These are phyloP conservation scores for Suricata suricatta DNA, from an alignment of 2,113 vertebrate species.

Conservation along the genomic window DNA sequence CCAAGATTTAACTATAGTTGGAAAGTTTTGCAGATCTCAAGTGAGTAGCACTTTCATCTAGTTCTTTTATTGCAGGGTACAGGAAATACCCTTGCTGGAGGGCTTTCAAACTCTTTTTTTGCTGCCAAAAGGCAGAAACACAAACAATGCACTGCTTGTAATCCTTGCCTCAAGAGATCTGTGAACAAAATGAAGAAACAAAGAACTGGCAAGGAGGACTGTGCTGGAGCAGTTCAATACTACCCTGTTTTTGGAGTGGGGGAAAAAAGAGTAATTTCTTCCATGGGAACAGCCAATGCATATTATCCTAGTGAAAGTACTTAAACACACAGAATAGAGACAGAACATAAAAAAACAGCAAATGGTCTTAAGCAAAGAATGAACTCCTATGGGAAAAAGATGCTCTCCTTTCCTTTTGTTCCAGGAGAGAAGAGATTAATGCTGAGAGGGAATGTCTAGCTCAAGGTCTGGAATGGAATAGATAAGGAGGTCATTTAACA, in stretches of 20 bases:
- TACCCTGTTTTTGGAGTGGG: not conserved
- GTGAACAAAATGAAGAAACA: slow-evolving; percentile 58
- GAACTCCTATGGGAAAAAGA: not conserved
- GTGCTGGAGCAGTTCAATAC: not conserved
- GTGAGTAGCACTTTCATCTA: slow-evolving; percentile 37
- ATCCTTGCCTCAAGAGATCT: slow-evolving; percentile 63
- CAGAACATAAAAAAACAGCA: not conserved
- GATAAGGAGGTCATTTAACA: not conserved
- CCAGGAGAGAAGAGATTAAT: not conserved
- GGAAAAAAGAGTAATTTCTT: slow-evolving; percentile 43
- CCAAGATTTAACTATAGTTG: not conserved
- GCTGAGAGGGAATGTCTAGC: not conserved
- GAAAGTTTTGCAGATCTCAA: slow-evolving; percentile 39
- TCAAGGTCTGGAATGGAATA: not conserved
- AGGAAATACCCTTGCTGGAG: not conserved
- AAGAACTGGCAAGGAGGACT: slow-evolving; percentile 20
- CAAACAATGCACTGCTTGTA: slow-evolving; percentile 57
- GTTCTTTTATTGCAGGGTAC: slow-evolving; percentile 14
- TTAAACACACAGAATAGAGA: not conserved
- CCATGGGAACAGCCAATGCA: slow-evolving; percentile 30
- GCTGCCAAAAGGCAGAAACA: slow-evolving; percentile 66
- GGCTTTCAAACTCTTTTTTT: slow-evolving; percentile 42
- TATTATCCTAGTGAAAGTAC: slow-evolving; percentile 17
- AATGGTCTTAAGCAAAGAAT: not conserved
- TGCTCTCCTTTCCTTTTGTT: not conserved